A percentile compares a stretch with the other conserved stretches of the same genome.
These are phyloP conservation scores for Trichoplusia ni DNA, from an alignment of 1,140 invertebrate species.

Conservation along the genomic window DNA sequence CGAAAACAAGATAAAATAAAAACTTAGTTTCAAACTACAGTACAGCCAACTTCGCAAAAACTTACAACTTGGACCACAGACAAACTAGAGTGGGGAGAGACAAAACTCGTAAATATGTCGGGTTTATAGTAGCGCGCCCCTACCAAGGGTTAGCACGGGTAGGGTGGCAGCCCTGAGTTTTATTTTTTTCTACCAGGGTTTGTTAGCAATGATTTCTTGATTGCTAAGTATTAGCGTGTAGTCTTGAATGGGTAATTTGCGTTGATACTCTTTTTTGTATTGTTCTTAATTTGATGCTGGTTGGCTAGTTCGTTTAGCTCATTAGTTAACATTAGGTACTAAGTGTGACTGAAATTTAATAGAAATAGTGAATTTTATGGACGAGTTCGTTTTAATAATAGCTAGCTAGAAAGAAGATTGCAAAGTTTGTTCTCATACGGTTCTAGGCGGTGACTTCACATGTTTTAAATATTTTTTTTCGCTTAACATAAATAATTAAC, in stretches of 20 bases:
- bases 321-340: too few species aligned
- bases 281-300: not conserved
- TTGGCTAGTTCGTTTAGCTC: too few species aligned
- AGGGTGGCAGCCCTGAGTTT: slow-evolving; percentile 36
- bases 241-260: slow-evolving; percentile 12
- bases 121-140: slow-evolving; percentile 65
- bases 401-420: too few species aligned
- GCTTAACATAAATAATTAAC: too few species aligned
- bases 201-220: slow-evolving; percentile 52
- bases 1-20: too few species aligned
- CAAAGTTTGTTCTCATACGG: too few species aligned
- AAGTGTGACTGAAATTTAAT: too few species aligned
- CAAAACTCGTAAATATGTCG: slow-evolving; percentile 72
- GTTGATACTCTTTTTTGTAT: not conserved
- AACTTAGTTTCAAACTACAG: not conserved
- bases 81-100: slow-evolving; percentile 45
- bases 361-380: too few species aligned
- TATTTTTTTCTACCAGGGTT: slow-evolving; percentile 34
- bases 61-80: slow-evolving; percentile 39
- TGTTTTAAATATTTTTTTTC: too few species aligned
- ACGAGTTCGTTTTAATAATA: too few species aligned
- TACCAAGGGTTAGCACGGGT: slow-evolving; percentile 43
- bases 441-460: too few species aligned
- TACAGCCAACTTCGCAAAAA: slow-evolving; percentile 4
- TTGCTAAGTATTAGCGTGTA: slow-evolving; percentile 43